Evolutionary conservation across 2,888 invertebrate genomes (phyloP).

Genomic region (Caenorhabditis parvicauda): DNA sequence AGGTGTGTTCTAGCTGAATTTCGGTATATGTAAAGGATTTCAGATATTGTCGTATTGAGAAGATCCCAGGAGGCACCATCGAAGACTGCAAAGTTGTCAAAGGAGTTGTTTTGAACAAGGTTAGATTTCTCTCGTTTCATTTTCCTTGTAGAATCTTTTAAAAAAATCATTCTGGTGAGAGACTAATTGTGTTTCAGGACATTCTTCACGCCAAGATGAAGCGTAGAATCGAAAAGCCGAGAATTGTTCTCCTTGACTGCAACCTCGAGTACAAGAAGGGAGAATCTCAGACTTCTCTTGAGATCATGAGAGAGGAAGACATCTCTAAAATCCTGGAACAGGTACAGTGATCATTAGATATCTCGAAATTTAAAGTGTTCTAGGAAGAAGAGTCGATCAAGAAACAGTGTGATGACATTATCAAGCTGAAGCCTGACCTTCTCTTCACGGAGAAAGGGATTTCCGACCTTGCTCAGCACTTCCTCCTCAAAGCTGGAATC

Average conservation of each 20-base stretch:
- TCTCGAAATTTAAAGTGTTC: slow-evolving; percentile 20
- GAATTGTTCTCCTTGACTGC: slow-evolving; percentile 91
- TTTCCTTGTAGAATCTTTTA: background rate
- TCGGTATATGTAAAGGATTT: background rate
- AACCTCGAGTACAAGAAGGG: slow-evolving; percentile 97
- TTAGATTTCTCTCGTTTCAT: no score
- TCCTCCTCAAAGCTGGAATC: slow-evolving; percentile 69
- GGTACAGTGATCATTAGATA: no score
- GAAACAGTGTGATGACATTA: slow-evolving; percentile 84
- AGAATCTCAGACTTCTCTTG: slow-evolving; percentile 68
- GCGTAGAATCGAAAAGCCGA: slow-evolving; percentile 87
- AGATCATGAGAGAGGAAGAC: slow-evolving; percentile 88
- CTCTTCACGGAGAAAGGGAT: slow-evolving; percentile 97
- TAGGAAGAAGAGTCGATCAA: slow-evolving; percentile 88
- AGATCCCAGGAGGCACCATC: slow-evolving; percentile 89
- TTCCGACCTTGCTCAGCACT: slow-evolving; percentile 71
- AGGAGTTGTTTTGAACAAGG: slow-evolving; percentile 94
- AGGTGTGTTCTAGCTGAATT: slow-evolving; percentile 69
- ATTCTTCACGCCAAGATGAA: slow-evolving; percentile 97
- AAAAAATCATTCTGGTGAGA: background rate
- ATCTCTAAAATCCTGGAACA: slow-evolving; percentile 89
- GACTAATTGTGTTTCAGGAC: slow-evolving; percentile 68
- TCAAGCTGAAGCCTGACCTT: slow-evolving; percentile 87
- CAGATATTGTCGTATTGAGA: slow-evolving; percentile 60
- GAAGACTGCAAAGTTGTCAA: slow-evolving; percentile 88